These are phyloP conservation scores for Poeciliopsis paucimaculata DNA, from an alignment of 2,797 vertebrate genomes.

Conservation along the genomic window DNA sequence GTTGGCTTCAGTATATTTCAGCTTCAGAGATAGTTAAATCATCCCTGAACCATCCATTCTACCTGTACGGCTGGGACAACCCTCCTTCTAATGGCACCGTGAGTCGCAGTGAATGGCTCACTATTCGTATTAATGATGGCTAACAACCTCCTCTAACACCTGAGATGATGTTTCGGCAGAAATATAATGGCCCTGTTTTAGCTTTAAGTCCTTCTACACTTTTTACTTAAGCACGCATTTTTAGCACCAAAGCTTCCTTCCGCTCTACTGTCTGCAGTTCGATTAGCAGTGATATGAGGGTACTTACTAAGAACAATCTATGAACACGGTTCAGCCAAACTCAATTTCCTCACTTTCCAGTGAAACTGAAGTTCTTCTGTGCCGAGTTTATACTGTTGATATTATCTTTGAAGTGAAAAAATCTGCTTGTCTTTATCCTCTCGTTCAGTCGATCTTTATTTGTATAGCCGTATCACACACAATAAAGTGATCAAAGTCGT, in stretches of 20 bases:
- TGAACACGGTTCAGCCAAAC: not conserved
- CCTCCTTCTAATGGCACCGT: not conserved
- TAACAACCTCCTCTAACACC: not conserved
- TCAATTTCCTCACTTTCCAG: not conserved
- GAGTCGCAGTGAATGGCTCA: not conserved
- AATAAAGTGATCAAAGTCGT: no score
- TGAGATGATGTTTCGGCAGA: not conserved
- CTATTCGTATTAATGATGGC: not conserved
- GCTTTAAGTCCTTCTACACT: not conserved
- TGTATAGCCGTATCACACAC: no score
- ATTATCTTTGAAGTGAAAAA: not conserved
- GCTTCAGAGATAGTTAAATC: not conserved
- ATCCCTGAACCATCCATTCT: not conserved
- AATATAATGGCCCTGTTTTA: not conserved
- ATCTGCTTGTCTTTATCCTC: not conserved
- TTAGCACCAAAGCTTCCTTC: not conserved
- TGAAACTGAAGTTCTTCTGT: not conserved
- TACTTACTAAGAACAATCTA: not conserved
- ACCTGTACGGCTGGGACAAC: not conserved
- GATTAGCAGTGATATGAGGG: not conserved
- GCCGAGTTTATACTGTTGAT: not conserved
- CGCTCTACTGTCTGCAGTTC: not conserved
- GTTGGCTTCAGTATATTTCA: not conserved
- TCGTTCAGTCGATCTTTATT: no score
- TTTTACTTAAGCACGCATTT: not conserved